Percentiles rank a stretch among this genome's conserved stretches.
phyloP scores from a whole-genome alignment of 2,113 vertebrate species.

The Oplegnathus fasciatus region DNA sequence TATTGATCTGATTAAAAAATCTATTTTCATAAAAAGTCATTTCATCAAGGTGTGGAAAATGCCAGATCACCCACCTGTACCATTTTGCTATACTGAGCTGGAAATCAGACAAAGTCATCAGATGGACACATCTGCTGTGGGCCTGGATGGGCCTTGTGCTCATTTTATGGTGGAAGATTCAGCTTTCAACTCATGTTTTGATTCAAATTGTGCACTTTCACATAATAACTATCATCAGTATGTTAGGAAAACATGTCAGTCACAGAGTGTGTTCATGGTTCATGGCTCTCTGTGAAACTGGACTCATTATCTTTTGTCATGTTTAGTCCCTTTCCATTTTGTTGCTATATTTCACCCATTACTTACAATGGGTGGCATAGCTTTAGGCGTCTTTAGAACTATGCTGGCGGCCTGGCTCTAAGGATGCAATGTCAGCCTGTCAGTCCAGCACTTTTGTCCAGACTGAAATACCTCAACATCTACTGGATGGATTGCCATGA shows the following conservation, averaged over 20 bases:
- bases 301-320: background rate
- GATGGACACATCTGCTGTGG: background rate
- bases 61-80: background rate
- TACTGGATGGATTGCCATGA: background rate
- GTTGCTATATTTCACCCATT: background rate
- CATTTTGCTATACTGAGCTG: background rate
- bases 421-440: background rate
- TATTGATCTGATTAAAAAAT: slow-evolving; percentile 1
- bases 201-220: background rate
- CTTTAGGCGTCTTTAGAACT: background rate
- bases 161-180: background rate
- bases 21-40: background rate
- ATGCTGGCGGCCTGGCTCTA: background rate
- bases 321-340: background rate
- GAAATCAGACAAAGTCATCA: background rate
- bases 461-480: background rate
- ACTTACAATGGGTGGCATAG: background rate
- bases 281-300: background rate
- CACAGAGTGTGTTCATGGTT: background rate
- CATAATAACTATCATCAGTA: background rate
- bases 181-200: background rate
- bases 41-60: background rate
- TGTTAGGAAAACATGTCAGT: background rate
- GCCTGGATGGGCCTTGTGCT: background rate
- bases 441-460: background rate